A percentile compares a stretch with the other conserved stretches of the same genome.
These are phyloP conservation scores for Aporophyla lueneburgensis DNA, from an alignment of 2,888 invertebrate genomes.

Conservation along the genomic window DNA sequence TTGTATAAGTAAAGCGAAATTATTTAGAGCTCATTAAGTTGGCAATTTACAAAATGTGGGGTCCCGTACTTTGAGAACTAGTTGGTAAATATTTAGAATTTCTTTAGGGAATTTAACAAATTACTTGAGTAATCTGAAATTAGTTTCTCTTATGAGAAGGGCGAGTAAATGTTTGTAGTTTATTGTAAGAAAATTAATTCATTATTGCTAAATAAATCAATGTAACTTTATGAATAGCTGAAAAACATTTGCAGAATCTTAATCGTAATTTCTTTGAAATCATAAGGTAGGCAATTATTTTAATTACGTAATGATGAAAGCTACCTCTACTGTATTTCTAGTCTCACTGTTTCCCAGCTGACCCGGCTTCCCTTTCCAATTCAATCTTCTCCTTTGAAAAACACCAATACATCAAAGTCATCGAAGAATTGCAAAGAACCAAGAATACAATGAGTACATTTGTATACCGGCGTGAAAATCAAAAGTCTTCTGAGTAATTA, in stretches of 20 bases:
- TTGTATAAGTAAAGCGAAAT: constrained; percentile 48
- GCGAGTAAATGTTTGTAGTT: background rate
- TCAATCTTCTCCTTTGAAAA: constrained; percentile 50
- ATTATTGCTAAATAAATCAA: background rate
- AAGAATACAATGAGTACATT: constrained; percentile 61
- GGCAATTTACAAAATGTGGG: constrained; percentile 48
- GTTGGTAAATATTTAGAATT: constrained; percentile 57
- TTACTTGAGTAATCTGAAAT: constrained; percentile 34
- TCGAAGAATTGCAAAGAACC: constrained; percentile 36
- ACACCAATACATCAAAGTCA: constrained; percentile 63
- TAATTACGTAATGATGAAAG: constrained; percentile 2
- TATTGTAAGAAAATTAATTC: background rate
- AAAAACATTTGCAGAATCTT: background rate
- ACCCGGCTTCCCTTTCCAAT: constrained; percentile 45
- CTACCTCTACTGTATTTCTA: background rate
- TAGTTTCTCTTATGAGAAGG: constrained; percentile 23
- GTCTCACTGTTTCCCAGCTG: constrained; percentile 16
- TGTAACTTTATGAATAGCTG: background rate
- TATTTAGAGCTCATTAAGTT: constrained; percentile 61
- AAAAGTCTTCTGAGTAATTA: constrained; percentile 66
- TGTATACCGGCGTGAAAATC: constrained; percentile 54
- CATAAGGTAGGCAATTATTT: background rate
- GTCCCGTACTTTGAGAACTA: constrained; percentile 42
- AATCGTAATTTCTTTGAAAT: background rate
- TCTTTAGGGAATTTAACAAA: constrained; percentile 44